Evolutionary conservation across 2,888 invertebrate genomes (phyloP).

Genomic region (Amphipyra berbera): DNA sequence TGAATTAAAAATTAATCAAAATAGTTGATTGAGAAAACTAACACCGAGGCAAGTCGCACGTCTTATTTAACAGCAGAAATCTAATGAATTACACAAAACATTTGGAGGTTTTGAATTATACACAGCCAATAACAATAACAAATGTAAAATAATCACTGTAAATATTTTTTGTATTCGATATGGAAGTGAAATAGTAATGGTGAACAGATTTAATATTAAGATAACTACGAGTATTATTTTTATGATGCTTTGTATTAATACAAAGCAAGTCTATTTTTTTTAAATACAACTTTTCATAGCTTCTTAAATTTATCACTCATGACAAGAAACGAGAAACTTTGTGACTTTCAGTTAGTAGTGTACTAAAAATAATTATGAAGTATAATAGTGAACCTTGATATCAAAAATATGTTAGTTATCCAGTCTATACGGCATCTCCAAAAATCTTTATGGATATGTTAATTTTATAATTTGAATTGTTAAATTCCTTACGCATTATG

Average conservation of each 20-base stretch:
- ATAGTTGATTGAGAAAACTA: conserved; percentile 1
- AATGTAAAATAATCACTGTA: conserved; percentile 49
- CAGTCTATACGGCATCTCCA: conserved; percentile 22
- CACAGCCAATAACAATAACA: conserved; percentile 57
- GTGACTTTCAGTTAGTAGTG: conserved; percentile 23
- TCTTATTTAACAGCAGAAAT: conserved; percentile 4
- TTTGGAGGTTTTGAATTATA: background rate
- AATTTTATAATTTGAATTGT: background rate
- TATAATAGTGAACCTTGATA: conserved; percentile 31
- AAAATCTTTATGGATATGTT: conserved; percentile 25
- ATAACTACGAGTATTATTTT: conserved; percentile 17
- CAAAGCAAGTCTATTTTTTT: conserved; percentile 38
- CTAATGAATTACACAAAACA: conserved; percentile 8
- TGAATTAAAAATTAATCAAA: conserved; percentile 8
- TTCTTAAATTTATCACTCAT: conserved; percentile 51
- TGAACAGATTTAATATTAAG: conserved; percentile 6
- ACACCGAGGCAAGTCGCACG: conserved; percentile 2
- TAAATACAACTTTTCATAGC: conserved; percentile 49
- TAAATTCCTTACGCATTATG: conserved; percentile 3
- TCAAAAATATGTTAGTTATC: conserved; percentile 43
- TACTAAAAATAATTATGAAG: conserved; percentile 11
- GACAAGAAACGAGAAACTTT: conserved; percentile 64
- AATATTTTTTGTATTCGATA: conserved; percentile 28
- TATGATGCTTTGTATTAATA: conserved; percentile 26
- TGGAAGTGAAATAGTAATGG: conserved; percentile 22